These are phyloP conservation scores for Perccottus glenii DNA, from an alignment of 2,113 vertebrate species.

Conservation along the genomic window DNA sequence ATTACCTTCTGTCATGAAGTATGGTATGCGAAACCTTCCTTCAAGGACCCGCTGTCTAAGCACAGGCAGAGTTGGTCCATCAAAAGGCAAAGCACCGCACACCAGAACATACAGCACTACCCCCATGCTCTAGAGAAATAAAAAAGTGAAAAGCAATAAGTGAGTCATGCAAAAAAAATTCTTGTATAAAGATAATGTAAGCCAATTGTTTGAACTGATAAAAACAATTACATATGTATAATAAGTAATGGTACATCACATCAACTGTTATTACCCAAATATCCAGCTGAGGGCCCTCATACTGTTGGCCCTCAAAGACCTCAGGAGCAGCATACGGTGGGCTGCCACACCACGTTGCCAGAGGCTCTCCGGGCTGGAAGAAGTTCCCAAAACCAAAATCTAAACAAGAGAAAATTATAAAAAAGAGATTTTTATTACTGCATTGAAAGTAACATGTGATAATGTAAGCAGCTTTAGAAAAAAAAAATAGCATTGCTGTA, in stretches of 20 bases:
- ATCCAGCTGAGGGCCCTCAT: slow-evolving; percentile 97
- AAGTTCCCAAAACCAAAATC: slow-evolving; percentile 99
- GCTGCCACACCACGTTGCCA: slow-evolving; percentile 97
- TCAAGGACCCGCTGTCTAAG: slow-evolving; percentile 95
- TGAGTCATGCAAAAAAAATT: slow-evolving; percentile 7
- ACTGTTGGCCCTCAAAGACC: slow-evolving; percentile 97
- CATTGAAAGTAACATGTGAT: slow-evolving; percentile 3
- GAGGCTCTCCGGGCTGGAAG: slow-evolving; percentile 91
- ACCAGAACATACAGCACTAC: slow-evolving; percentile 98
- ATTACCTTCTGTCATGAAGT: slow-evolving; percentile 99
- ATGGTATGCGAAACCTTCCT: slow-evolving; percentile 97
- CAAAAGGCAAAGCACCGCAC: slow-evolving; percentile 95
- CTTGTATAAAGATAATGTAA: neutral
- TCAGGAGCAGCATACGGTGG: slow-evolving; percentile 97
- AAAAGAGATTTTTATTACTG: neutral
- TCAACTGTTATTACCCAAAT: slow-evolving; percentile 87
- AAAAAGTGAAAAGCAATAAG: neutral
- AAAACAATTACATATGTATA: neutral
- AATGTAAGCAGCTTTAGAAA: neutral
- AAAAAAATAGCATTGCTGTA: neutral
- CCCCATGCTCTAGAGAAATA: slow-evolving; percentile 88
- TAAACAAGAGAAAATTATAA: slow-evolving; percentile 56
- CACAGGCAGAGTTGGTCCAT: slow-evolving; percentile 93
- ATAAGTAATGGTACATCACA: neutral
- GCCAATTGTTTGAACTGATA: neutral